Evolutionary conservation across 2,113 vertebrate genomes (phyloP), one percentile per base, ranked within the genome.

Genomic region (Dromaius novaehollandiae): DNA sequence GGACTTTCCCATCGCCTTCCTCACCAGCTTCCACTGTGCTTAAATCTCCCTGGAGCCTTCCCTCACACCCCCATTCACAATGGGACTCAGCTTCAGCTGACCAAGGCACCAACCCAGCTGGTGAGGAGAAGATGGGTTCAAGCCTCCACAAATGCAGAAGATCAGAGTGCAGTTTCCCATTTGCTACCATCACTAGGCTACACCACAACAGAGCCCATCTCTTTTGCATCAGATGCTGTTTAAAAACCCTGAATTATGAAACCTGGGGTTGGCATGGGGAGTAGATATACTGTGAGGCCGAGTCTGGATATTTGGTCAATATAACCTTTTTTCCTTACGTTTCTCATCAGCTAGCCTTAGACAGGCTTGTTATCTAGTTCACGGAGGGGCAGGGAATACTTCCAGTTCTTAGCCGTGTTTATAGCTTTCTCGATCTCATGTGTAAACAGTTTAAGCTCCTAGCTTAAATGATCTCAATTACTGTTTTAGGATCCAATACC

Each of bases 381-480:
- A 78, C 55, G 74, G 55, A 81, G 36, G 38, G 22, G 30, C 12
- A 80, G 53, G 40, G 22, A 78, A 68, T 86, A 66, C 44, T 83
- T 88, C 30, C 73, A 93, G 68, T 46, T 88, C 71, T 81, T 34
- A 74, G 66, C 10, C 25, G 44, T 65, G 79, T 91, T 97, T 95
- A 89, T 56, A 65, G 65, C 38, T 91, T 91, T 81, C 74, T 56
- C 48, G 78, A 92, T 83, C 77, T 84, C 53, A 83, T n/a, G 26
- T 71, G 82, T 46, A 96, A 96, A 94, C 17, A 94, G 55, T 50
- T 91, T 88, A 88, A 96, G 50, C 71, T 93, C 79, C 66, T 40
- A 53, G 11, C 20, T 88, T 78, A 78, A 82, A 65, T 60, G 82
- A 48, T n/a, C 68, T 40, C 53, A 96, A 93, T 28, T 4, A 91